A percentile compares a stretch with the other conserved stretches of the same genome.
Evolutionary conservation across 1,140 invertebrate genomes (phyloP).

Genomic region (Eciton burchellii): DNA sequence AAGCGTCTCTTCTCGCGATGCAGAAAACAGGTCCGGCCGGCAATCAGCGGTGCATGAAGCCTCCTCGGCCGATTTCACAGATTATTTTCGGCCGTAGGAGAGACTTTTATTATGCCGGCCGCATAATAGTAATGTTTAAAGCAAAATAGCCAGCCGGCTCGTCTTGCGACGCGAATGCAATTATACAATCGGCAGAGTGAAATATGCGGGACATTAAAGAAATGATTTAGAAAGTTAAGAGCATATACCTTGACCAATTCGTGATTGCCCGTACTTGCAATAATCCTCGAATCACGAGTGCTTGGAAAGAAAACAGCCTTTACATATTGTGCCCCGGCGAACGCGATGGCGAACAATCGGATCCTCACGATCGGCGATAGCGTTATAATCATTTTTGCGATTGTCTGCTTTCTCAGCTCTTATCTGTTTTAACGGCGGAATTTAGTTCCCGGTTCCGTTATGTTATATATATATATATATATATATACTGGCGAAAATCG

Average conservation of each 20-base stretch:
- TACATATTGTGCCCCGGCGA: too few species aligned
- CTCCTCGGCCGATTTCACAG: conserved; percentile 54
- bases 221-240: neutral
- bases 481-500: too few species aligned
- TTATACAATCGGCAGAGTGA: neutral
- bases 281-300: neutral
- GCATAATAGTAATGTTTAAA: conserved; percentile 32
- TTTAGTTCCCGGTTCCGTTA: too few species aligned
- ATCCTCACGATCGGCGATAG: too few species aligned
- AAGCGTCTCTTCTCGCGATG: conserved; percentile 65
- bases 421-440: too few species aligned
- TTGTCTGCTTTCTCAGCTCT: too few species aligned
- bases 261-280: neutral
- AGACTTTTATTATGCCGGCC: conserved; percentile 9
- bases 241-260: neutral
- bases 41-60: conserved; percentile 52
- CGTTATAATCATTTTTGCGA: too few species aligned
- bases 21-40: conserved; percentile 50
- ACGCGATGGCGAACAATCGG: too few species aligned
- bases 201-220: neutral
- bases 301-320: too few species aligned
- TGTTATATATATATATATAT: too few species aligned
- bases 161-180: conserved; percentile 7
- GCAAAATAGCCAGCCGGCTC: neutral
- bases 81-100: conserved; percentile 46